A percentile compares a stretch with the other conserved stretches of the same genome.
Evolutionary conservation across 2,113 vertebrate species (phyloP).

Genomic region (Chloroceryle aenea): DNA sequence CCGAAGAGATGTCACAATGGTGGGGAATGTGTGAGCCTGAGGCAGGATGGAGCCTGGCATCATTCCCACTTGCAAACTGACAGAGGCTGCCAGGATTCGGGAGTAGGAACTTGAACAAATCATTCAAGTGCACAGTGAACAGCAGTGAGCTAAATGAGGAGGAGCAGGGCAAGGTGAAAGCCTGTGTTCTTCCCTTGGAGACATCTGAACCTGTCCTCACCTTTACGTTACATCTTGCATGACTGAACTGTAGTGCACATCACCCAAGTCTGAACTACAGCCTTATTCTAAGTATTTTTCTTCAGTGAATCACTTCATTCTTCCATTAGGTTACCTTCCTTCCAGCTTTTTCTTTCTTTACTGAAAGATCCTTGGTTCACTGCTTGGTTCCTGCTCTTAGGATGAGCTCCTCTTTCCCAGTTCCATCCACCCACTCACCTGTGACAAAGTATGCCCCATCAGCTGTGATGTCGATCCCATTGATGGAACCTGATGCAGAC

Average conservation of each 20-base stretch:
- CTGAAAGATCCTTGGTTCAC: neutral
- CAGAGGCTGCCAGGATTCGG: neutral
- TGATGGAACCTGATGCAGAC: slow-evolving; percentile 83
- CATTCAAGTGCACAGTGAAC: neutral
- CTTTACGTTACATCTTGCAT: neutral
- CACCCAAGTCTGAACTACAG: neutral
- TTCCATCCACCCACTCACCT: slow-evolving; percentile 67
- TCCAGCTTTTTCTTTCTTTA: neutral
- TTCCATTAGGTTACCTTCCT: neutral
- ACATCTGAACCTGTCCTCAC: neutral
- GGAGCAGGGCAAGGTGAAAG: neutral
- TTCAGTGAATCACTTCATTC: neutral
- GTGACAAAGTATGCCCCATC: slow-evolving; percentile 85
- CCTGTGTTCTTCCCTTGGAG: neutral
- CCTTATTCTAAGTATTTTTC: neutral
- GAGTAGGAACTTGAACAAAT: neutral
- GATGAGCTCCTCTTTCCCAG: neutral
- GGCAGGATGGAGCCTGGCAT: neutral
- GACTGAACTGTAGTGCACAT: neutral
- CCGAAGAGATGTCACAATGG: neutral
- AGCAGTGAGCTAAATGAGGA: neutral
- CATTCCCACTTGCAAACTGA: neutral
- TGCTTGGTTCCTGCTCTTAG: neutral
- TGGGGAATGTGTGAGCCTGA: neutral
- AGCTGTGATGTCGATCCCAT: slow-evolving; percentile 84